Evolutionary conservation across 2,113 vertebrate species (phyloP), one percentile per base, ranked within the genome.

Genomic region (Megaceryle torquata): DNA sequence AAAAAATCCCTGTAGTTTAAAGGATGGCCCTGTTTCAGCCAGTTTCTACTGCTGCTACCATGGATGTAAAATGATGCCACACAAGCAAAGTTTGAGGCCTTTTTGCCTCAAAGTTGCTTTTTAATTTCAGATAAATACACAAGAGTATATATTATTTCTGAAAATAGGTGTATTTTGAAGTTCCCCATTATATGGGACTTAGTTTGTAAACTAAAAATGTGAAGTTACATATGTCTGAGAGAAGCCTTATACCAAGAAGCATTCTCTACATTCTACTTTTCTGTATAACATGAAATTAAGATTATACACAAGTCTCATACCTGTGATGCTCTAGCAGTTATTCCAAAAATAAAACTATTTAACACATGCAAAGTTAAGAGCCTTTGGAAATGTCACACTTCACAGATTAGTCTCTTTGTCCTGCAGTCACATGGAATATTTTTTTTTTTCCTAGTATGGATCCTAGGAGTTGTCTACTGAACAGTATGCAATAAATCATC

Each of bases 101-200:
- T 95, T 88, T 71, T 61, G 88, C 63, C 93, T 96, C 91, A 92
- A 88, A 78, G 63, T 94, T 96, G 88, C 92, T 93, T 74, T 83
- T 91, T 87, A 87, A 77, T 89, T 82, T 94, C 96, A 92, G 84
- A 96, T 87, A 96, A 96, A 96, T 97, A 96, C 96, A 97, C 96
- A 84, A 82, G 95, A 95, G 92, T 91, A 97, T 96, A 97, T 97
- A 96, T 97, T 97, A 59, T 96, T 96, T 92, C 70, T 95, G 86
- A 78, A 91, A 84, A 87, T 54, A 94, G 87, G 93, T 97, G 96
- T 97, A 97, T 97, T 97, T 97, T 96, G 48, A 94, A 91, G 95
- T 97, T 97, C 96, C 96, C 96, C 96, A 96, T 97, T 96, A 97
- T 97, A 97, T 97, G 96, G 96, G 96, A 97, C 92, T 87, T 87